Evolutionary conservation across 2,888 invertebrate genomes (phyloP).

Genomic region (Mythimna ferrago): DNA sequence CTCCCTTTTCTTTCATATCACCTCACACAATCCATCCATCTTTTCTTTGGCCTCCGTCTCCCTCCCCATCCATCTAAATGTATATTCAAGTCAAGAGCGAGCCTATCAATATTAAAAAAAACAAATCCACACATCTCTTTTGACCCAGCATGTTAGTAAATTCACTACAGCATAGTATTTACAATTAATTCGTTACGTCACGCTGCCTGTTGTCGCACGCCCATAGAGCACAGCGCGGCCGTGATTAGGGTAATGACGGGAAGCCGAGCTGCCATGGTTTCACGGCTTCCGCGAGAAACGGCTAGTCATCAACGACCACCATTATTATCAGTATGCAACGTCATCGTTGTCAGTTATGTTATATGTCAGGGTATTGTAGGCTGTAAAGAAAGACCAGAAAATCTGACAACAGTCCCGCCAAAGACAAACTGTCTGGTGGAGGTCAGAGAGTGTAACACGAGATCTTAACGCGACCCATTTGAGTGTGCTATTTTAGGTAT

Average conservation of each 20-base stretch:
- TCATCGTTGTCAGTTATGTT: constrained; percentile 32
- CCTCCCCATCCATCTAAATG: too few relatives aligned
- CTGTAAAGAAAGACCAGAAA: neutral
- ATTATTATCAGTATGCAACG: constrained; percentile 52
- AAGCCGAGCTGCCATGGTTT: constrained; percentile 54
- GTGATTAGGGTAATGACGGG: constrained; percentile 72
- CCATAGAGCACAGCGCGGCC: constrained; percentile 47
- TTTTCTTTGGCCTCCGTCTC: too few relatives aligned
- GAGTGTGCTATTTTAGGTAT: too few relatives aligned
- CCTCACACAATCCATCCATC: too few relatives aligned
- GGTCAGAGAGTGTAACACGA: too few relatives aligned
- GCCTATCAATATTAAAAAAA: too few relatives aligned
- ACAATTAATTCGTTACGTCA: constrained; percentile 50
- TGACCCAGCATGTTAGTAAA: neutral
- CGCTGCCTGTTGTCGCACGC: constrained; percentile 31
- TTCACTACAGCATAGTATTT: constrained; percentile 20
- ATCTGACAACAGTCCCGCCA: too few relatives aligned
- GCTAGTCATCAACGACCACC: constrained; percentile 58
- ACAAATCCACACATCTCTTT: neutral
- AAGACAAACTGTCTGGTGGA: too few relatives aligned
- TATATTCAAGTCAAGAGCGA: too few relatives aligned
- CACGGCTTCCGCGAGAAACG: constrained; percentile 65
- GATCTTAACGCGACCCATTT: too few relatives aligned
- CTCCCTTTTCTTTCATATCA: too few relatives aligned
- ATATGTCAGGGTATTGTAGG: constrained; percentile 3